Evolutionary conservation across 1,140 invertebrate species (phyloP), one percentile per base, ranked within the genome.

Genomic region (Zaprionus inermis): DNA sequence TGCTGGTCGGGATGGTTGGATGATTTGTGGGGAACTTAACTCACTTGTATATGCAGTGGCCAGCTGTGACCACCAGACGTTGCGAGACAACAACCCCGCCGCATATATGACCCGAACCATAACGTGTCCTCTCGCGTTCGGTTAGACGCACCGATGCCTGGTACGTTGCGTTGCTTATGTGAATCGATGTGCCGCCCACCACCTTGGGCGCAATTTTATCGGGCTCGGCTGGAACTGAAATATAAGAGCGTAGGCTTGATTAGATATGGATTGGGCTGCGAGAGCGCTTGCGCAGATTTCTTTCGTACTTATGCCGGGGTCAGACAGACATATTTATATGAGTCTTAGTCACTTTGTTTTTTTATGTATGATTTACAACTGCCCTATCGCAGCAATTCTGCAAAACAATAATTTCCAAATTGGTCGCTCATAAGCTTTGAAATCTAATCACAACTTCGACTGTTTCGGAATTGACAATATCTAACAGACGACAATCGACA

Each of bases 1-100:
- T 28, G 5, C 3, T 28, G 5, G 5, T 28, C 3, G 3, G 3
- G 5, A 28, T 4, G 4, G 24, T 3, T 3, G 24, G 1, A 2
- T 24, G 22, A 4, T 4, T 5, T 28, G 5, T 3, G 30, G 4
- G 30, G 4, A 10, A 4, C 7, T 4, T 0, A 2, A 32, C 89
- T 58, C 49, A 91, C 90, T 79, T 77, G 18, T 69, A 64, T 1
- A 67, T 46, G 85, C 96, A 96, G 84, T 96, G 95, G 5, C 95
- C 95, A 11, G 96, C 96, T 24, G 95, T 95, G 6, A 95, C 72
- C n/a, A 96, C 91, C 28, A 94, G 90, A 34, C 93, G 93, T 16
- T 91, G 81, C 11, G 92, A 92, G 12, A 95, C 93, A 4, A 95
- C 93, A 1, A 94, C 89, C 1, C 94, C 95, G 9, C 95, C 95